Base-by-base conservation (phyloP, 53 echinoderm and acorn worm species). In the Crossaster papposus region DNA sequence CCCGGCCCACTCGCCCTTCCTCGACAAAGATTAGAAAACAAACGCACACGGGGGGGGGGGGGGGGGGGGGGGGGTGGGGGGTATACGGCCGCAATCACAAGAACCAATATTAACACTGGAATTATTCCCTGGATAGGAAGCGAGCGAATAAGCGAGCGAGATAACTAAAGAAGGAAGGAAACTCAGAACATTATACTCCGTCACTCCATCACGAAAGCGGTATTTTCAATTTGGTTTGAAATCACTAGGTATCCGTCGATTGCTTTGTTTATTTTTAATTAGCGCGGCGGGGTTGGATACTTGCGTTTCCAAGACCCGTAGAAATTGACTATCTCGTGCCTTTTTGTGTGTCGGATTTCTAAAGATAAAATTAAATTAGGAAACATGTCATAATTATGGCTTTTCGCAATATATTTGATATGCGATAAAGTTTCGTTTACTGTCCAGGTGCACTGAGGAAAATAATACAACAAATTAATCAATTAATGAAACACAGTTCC, bases 201-300 rank as follows among this genome's bases (percentile, higher is more conserved):
- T n/a, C 38, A 28, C 53, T 87, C 72, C 87, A 28, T 76, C 34
- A 76, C 36, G 87, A 54, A 52, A 32, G 35, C 87, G 87, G 87
- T 77, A 87, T 87, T 87, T 87, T 62, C 87, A 87, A 87, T 87
- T 87, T 87, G 76, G 87, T 20, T 33, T 55, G 77, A 64, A 72
- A 58, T 87, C 87, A 34, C 87, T 62, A 22, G 76, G 77, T 58
- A 87, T 76, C 76, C 73, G 76, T 87, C 87, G 87, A 87, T 87
- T 77, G 87, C 36, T 32, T 35, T 87, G 87, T 87, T 87, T 77
- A 87, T 87, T 87, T 87, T 87, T 87, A 87, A 87, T 87, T 87
- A 87, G 77, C 34, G 51, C 26, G 55, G 77, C 76, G 76, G 77
- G 87, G 64, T 17, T 2, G 64, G 36, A 87, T 87, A 36, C 87